Conservation (phyloP, 2,797 vertebrate species). For the Bucorvus abyssinicus region DNA sequence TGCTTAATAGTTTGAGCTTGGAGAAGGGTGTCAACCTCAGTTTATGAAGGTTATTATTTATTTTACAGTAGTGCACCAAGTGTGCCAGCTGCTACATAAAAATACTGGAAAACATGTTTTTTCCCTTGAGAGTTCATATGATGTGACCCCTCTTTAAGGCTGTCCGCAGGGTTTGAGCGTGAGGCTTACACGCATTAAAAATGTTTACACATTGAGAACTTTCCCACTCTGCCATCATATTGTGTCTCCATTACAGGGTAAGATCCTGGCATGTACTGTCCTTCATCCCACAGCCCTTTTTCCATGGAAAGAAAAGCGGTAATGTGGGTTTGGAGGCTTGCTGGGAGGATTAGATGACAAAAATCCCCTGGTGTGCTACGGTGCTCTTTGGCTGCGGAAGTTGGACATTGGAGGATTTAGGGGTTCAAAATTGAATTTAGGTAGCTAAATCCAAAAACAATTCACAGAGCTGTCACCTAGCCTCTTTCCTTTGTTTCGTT, state of each 20-base stretch:
- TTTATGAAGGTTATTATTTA: slow-evolving; percentile 40
- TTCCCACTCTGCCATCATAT: slow-evolving; percentile 10
- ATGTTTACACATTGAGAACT: background rate
- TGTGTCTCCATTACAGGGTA: background rate
- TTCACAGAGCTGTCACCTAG: background rate
- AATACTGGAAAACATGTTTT: slow-evolving; percentile 17
- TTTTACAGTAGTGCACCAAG: slow-evolving; percentile 50
- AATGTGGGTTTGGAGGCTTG: background rate
- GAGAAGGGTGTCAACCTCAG: slow-evolving; percentile 52
- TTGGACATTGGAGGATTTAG: background rate
- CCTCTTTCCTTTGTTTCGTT: background rate
- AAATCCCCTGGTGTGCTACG: background rate
- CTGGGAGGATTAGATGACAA: background rate
- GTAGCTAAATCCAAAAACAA: background rate
- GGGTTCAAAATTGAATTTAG: background rate
- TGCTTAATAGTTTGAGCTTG: slow-evolving; percentile 22
- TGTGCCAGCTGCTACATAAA: slow-evolving; percentile 39
- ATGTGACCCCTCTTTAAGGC: slow-evolving; percentile 14
- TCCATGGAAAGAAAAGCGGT: background rate
- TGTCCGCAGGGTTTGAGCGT: background rate
- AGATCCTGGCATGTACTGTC: slow-evolving; percentile 5
- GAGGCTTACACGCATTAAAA: background rate
- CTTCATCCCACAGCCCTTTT: background rate
- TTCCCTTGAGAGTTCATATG: background rate
- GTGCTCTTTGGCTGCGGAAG: background rate